Base-by-base conservation (phyloP, 2,113 vertebrate species). In the Hippocampus barbouri region DNA sequence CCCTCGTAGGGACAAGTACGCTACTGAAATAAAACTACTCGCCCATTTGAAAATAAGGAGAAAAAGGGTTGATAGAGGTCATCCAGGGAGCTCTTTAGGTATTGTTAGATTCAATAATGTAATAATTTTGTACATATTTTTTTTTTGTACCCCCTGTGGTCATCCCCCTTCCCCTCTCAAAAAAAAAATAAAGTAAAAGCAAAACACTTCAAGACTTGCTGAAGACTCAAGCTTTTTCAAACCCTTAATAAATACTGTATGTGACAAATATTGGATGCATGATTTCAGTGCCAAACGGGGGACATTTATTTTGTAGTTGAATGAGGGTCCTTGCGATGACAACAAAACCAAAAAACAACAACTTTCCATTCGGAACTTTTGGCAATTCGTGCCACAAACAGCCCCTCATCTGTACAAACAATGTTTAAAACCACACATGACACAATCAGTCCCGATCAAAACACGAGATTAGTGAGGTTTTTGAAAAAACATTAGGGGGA, bases 281-380 rank as follows among this genome's bases (percentile, higher is more conserved):
- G n/a, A 66, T 47, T 45, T 25, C 7, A 47, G 27, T 27, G n/a
- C 14, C 23, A 66, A 15, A 25, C 9, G 14, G 21, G 25, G n/a
- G 43, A 66, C 64, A 25, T 66, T 66, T 27, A 47, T 66, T 66
- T 66, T 25, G 43, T 18, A 66, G 64, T 15, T 41, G 5, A 66
- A 66, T 9, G 8, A 15, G n/a, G 21, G 41, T 6, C 23, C n/a
- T 64, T 1, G 21, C 43, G 38, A 64, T n/a, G 61, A 64, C 21
- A 47, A 15, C 20, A 25, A 45, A 47, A 14, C 12, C 61, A 43
- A 41, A 8, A 34, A 30, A 69, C 53, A 73, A 62, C 60, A 65
- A 45, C 0, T 25, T 8, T 47, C 47, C 16, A 51, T 16, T 18
- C 1, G 21, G 16, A 45, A n/a, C 41, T 18, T 66, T 66, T 66